Evolutionary conservation across 2,888 invertebrate species (phyloP).

Genomic region (Branchellion lobata): DNA sequence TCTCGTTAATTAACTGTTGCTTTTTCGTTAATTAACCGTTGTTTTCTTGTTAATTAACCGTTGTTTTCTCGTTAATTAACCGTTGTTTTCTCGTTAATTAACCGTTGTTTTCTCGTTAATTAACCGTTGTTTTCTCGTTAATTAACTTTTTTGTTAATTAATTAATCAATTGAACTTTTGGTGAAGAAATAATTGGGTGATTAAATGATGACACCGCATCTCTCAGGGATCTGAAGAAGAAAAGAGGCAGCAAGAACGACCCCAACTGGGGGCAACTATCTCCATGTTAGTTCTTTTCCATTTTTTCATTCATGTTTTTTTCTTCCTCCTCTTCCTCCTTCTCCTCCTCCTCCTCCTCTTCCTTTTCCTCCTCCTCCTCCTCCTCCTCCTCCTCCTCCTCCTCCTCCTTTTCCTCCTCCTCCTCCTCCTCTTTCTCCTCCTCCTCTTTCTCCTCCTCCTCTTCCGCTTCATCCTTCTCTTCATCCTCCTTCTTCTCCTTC

Average conservation of each 20-base stretch:
- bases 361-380: neutral
- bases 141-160: too few species aligned
- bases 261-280: conserved; percentile 91
- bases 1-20: neutral
- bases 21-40: neutral
- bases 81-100: too few species aligned
- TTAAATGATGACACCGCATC: too few species aligned
- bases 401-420: conserved; percentile 31
- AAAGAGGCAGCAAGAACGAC: conserved; percentile 76
- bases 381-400: neutral
- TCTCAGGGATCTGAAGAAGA: conserved; percentile 57
- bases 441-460: too few species aligned
- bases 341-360: conserved; percentile 6
- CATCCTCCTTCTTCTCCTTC: neutral
- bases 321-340: too few species aligned
- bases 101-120: too few species aligned
- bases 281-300: conserved; percentile 56
- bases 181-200: too few species aligned
- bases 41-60: too few species aligned
- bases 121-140: too few species aligned
- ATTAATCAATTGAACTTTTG: too few species aligned
- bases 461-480: neutral
- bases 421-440: neutral
- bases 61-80: too few species aligned
- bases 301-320: neutral